A percentile compares a stretch with the other conserved stretches of the same genome.
Evolutionary conservation across 2,113 vertebrate species (phyloP).

Genomic region (Hemibagrus wyckioides): DNA sequence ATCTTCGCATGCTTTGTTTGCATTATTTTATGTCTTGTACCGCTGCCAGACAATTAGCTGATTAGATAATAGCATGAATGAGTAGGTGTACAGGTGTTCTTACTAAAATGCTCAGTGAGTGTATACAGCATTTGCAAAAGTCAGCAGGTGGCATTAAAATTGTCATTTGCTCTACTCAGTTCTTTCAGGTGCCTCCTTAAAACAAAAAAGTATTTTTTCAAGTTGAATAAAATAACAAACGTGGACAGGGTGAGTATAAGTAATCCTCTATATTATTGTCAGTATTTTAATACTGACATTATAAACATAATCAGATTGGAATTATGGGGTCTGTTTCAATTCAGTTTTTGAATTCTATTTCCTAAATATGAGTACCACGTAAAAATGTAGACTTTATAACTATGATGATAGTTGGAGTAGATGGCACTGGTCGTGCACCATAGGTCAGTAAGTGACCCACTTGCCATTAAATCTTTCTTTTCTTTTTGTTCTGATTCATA

Average conservation of each 20-base stretch:
- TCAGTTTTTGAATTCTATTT: too few relatives aligned
- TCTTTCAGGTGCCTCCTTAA: background rate
- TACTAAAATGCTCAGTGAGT: too few relatives aligned
- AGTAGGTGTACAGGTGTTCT: too few relatives aligned
- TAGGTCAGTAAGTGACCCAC: slow-evolving; percentile 44
- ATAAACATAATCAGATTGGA: background rate
- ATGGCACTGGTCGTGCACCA: slow-evolving; percentile 43
- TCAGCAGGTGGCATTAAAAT: background rate
- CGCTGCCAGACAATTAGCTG: too few relatives aligned
- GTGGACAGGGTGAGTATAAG: background rate
- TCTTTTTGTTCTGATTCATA: slow-evolving; percentile 28
- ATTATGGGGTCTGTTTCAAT: background rate
- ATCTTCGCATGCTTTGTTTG: too few relatives aligned
- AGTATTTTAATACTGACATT: background rate
- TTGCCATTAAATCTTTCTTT: slow-evolving; percentile 42
- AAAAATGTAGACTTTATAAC: background rate
- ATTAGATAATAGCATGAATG: too few relatives aligned
- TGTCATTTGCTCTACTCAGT: background rate
- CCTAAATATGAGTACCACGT: background rate
- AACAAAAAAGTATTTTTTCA: background rate
- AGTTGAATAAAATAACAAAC: background rate
- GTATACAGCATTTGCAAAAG: background rate
- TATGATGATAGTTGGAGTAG: slow-evolving; percentile 18
- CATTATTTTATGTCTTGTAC: too few relatives aligned
- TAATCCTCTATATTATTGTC: background rate